These are phyloP conservation scores for Lycopodina hypogea DNA, from an alignment of 37 sponge, comb jelly and placozoan species.

Conservation along the genomic window DNA sequence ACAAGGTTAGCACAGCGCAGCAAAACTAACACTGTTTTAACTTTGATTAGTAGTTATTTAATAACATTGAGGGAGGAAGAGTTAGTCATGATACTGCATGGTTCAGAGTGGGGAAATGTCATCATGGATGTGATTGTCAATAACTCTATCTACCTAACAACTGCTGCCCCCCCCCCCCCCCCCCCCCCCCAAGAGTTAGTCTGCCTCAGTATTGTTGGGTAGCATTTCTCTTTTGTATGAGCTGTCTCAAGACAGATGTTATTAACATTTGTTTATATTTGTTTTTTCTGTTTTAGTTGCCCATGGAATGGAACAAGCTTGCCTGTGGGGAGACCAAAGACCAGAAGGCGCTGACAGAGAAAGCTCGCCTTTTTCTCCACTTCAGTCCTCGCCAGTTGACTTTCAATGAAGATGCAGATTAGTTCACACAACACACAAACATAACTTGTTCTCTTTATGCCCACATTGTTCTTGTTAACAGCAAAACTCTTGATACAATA, in stretches of 20 bases:
- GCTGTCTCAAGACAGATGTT: neutral
- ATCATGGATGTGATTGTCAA: no score
- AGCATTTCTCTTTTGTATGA: neutral
- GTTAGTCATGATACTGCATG: no score
- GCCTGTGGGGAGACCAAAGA: constrained; percentile 65
- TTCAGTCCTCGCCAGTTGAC: constrained; percentile 39
- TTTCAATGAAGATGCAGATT: constrained; percentile 7
- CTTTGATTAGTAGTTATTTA: no score
- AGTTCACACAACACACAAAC: neutral
- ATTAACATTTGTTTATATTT: neutral
- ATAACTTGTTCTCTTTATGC: no score
- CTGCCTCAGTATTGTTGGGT: neutral
- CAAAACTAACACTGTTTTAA: no score
- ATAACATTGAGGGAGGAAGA: no score
- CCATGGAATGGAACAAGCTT: constrained; percentile 45
- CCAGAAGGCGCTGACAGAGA: constrained; percentile 47
- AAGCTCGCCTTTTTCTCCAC: constrained; percentile 39
- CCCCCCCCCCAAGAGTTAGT: no score
- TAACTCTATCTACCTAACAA: neutral
- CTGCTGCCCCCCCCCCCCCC: no score
- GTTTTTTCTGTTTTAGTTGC: constrained; percentile 2
- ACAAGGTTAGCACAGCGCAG: constrained; percentile 30
- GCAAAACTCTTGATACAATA: no score
- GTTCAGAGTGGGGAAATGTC: no score
- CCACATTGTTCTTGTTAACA: no score